Conservation (phyloP, 2,113 vertebrate genomes). For the Meleagris gallopavo region DNA sequence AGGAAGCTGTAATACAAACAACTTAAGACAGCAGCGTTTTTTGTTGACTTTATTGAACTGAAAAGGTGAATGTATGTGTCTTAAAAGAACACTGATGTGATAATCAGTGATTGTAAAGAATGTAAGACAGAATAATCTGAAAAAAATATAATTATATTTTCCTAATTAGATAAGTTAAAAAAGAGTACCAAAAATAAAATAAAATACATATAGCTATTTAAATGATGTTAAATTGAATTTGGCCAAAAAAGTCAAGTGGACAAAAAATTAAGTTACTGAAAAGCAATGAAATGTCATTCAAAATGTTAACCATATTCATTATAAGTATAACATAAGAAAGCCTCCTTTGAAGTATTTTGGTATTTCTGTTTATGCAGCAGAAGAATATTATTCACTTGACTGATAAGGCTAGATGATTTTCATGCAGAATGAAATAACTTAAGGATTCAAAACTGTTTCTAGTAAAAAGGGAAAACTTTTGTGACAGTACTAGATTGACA, state of each 20-base stretch:
- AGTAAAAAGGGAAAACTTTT: background rate
- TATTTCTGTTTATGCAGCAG: background rate
- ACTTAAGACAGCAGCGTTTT: background rate
- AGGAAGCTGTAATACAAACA: background rate
- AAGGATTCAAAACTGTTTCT: background rate
- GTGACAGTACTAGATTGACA: background rate
- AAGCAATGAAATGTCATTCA: background rate
- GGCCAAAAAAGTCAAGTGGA: background rate
- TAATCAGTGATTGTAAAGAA: background rate
- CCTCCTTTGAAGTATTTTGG: background rate
- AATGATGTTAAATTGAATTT: background rate
- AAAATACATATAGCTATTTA: background rate
- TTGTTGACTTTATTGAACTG: background rate
- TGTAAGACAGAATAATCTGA: background rate
- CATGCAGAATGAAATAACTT: background rate
- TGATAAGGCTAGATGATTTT: background rate
- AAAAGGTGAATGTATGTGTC: background rate
- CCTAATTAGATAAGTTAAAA: background rate
- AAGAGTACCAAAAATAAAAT: background rate
- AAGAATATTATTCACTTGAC: background rate
- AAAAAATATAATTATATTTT: background rate
- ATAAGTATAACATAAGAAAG: background rate
- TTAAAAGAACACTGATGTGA: background rate
- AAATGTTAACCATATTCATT: background rate
- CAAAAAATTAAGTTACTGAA: background rate